Percentiles rank a stretch among this genome's conserved stretches.
Conservation (phyloP, 2,113 vertebrate genomes). For the Colistium nudipinnis region DNA sequence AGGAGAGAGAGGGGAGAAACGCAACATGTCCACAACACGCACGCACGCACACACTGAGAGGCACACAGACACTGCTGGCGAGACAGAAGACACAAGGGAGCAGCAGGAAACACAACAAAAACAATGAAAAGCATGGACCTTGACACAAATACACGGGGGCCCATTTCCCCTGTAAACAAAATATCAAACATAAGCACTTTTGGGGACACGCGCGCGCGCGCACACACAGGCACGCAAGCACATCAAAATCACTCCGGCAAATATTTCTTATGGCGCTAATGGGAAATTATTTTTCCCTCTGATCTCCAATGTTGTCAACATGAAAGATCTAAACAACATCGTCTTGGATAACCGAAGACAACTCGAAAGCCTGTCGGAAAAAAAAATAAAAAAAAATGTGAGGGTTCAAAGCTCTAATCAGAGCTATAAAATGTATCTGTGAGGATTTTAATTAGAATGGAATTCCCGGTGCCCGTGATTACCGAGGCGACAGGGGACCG, state of each 20-base stretch:
- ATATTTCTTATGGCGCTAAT: slow-evolving; percentile 35
- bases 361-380: slow-evolving; percentile 31
- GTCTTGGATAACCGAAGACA: slow-evolving; percentile 46
- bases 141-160: neutral
- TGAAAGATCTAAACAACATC: slow-evolving; percentile 43
- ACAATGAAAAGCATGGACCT: neutral
- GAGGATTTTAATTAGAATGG: slow-evolving; percentile 71
- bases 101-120: neutral
- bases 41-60: neutral
- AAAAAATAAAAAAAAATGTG: slow-evolving; percentile 1
- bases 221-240: neutral
- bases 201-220: neutral
- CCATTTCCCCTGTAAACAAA: neutral
- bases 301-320: slow-evolving; percentile 59
- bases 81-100: neutral
- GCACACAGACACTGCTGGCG: neutral
- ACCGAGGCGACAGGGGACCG: slow-evolving; percentile 60
- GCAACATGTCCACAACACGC: neutral
- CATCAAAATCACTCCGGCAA: slow-evolving; percentile 33
- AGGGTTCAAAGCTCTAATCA: slow-evolving; percentile 63
- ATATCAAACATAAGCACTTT: neutral
- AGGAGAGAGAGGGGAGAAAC: neutral
- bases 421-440: slow-evolving; percentile 47
- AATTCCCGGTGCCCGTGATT: slow-evolving; percentile 71
- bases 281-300: slow-evolving; percentile 53